Evolutionary conservation across 2,888 invertebrate species (phyloP).

Genomic region (Oxystoma pomonae): DNA sequence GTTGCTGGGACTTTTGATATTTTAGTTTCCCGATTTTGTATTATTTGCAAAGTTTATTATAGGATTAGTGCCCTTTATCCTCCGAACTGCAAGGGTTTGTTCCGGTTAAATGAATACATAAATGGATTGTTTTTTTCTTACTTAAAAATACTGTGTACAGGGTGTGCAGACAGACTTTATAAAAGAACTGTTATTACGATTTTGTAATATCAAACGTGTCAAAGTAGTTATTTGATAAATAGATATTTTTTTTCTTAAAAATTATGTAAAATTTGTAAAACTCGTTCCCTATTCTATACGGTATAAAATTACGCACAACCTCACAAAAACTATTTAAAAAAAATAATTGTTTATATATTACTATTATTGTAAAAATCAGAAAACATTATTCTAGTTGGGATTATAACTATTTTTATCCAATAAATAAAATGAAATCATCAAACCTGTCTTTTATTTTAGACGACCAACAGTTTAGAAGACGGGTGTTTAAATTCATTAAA

Average conservation of each 20-base stretch:
- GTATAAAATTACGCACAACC: constrained; percentile 20
- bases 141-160: constrained; percentile 46
- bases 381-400: constrained; percentile 18
- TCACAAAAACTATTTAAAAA: constrained; percentile 14
- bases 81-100: no score
- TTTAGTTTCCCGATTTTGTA: no score
- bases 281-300: constrained; percentile 8
- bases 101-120: background rate
- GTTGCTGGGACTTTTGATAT: no score
- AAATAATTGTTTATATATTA: constrained; percentile 17
- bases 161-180: constrained; percentile 41
- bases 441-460: background rate
- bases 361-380: constrained; percentile 19
- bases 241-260: background rate
- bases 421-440: constrained; percentile 12
- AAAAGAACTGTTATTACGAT: constrained; percentile 44
- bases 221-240: constrained; percentile 38
- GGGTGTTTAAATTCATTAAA: no score
- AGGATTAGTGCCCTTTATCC: no score
- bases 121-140: constrained; percentile 47
- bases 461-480: no score
- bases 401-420: constrained; percentile 22
- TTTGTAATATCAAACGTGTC: constrained; percentile 49
- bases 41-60: no score
- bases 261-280: constrained; percentile 10